These are phyloP conservation scores for Hyla sarda DNA, from an alignment of 2,113 vertebrate genomes.

Conservation along the genomic window DNA sequence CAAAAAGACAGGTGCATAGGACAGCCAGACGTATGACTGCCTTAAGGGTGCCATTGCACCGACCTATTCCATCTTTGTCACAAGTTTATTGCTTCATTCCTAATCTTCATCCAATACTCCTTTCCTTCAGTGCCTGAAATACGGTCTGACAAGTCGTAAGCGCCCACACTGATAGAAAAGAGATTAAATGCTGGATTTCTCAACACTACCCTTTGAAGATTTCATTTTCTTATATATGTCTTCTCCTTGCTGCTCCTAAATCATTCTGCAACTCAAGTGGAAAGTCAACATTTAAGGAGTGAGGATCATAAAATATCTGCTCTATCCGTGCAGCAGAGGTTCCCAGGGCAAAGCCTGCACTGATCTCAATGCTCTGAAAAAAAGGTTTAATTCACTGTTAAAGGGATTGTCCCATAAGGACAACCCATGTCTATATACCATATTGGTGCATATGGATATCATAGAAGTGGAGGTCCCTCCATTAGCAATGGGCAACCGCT, in stretches of 20 bases:
- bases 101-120: slow-evolving; percentile 1
- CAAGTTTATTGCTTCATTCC: slow-evolving; percentile 24
- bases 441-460: too few relatives aligned
- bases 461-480: too few relatives aligned
- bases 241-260: background rate
- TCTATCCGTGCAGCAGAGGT: background rate
- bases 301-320: background rate
- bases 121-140: background rate
- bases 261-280: background rate
- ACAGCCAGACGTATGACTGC: slow-evolving; percentile 9
- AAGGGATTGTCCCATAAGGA: too few relatives aligned
- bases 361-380: too few relatives aligned
- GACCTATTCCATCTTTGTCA: slow-evolving; percentile 23
- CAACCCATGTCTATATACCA: too few relatives aligned
- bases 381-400: too few relatives aligned
- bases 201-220: background rate
- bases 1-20: background rate
- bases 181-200: background rate
- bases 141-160: background rate
- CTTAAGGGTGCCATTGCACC: slow-evolving; percentile 14
- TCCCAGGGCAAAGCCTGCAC: too few relatives aligned
- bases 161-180: background rate
- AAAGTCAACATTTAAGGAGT: background rate
- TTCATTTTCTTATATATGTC: background rate
- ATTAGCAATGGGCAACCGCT: too few relatives aligned